Conservation (phyloP, 2,113 vertebrate species). For the Labeo catla region DNA sequence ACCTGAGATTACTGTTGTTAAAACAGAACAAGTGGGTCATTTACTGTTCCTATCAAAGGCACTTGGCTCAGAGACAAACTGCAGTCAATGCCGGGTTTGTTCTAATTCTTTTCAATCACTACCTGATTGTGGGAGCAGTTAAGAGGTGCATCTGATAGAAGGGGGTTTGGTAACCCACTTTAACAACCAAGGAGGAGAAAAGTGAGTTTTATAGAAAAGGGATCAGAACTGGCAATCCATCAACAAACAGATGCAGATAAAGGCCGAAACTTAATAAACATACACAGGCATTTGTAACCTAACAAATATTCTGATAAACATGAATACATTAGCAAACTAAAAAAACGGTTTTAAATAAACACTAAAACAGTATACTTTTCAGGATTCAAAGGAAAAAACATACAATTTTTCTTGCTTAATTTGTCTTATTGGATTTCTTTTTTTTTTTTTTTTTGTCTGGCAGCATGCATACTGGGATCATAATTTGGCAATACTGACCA, state of each 20-base stretch:
- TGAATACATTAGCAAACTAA: not conserved
- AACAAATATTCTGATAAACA: not conserved
- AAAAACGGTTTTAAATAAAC: not conserved
- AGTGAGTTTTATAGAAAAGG: conserved; percentile 32
- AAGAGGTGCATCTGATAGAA: conserved; percentile 49
- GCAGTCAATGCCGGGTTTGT: conserved; percentile 49
- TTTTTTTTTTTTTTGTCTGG: not conserved
- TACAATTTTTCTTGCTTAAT: not conserved
- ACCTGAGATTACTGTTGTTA: conserved; percentile 43
- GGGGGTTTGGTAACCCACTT: conserved; percentile 34
- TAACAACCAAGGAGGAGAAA: conserved; percentile 26
- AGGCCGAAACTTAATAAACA: not conserved
- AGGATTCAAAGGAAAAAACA: not conserved
- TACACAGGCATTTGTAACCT: not conserved
- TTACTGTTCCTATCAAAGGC: conserved; percentile 51
- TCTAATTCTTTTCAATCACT: conserved; percentile 35
- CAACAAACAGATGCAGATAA: conserved; percentile 28
- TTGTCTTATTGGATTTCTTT: too few species aligned
- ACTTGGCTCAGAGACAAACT: conserved; percentile 33
- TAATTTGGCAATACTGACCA: not conserved
- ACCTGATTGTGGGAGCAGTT: conserved; percentile 46
- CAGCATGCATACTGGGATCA: not conserved
- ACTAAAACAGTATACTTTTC: not conserved
- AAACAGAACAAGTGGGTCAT: conserved; percentile 56
- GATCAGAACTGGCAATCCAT: conserved; percentile 22